Base-by-base conservation (phyloP, 2,888 invertebrate genomes). In the Drepanosiphum platanoidis region DNA sequence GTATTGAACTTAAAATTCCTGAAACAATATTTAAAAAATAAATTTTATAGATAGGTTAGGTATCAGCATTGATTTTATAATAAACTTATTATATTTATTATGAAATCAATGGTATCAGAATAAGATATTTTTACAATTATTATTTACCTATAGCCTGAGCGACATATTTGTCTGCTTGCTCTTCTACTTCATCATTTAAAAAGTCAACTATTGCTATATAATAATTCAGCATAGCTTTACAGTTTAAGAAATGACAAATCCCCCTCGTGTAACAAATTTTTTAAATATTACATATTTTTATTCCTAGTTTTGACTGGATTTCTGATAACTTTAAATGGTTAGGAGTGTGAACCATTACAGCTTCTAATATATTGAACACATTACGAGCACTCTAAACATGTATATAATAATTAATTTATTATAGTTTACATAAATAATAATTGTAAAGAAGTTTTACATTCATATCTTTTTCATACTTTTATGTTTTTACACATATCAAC, bases 151-250 rank as follows among this genome's bases (percentile, higher is more conserved):
- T 39, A n/a, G 36, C 70, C n/a, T 39, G 70, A 39, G 39, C 11
- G 3, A 70, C 70, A 39, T 70, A 36, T 39, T 70, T 70, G n/a
- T 70, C 39, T 13, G 39, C 70, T 70, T 70, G 70, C 11, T 70
- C 36, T n/a, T 70, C 70, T 39, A 39, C n/a, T 70, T 70, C n/a
- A 70, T 7, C 8, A 39, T 70, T 70, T 27, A 39, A 39, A 36
- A 71, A 36, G 9, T n/a, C 2, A 0, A 71, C 39, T 11, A 36
- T 71, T 13, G 70, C 70, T n/a, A n/a, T 39, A 70, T 39, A 70
- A 18, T 70, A 39, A 11, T 71, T 39, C n/a, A 71, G n/a, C 13
- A 71, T 71, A 27, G 27, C n/a, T 39, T 71, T n/a, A 71, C 39
- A 39, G 7, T 71, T 39, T n/a, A n/a, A 34, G 11, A 22, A 22